Evolutionary conservation across 2,797 vertebrate species (phyloP), one percentile per base, ranked within the genome.

Genomic region (Decapterus maruadsi): DNA sequence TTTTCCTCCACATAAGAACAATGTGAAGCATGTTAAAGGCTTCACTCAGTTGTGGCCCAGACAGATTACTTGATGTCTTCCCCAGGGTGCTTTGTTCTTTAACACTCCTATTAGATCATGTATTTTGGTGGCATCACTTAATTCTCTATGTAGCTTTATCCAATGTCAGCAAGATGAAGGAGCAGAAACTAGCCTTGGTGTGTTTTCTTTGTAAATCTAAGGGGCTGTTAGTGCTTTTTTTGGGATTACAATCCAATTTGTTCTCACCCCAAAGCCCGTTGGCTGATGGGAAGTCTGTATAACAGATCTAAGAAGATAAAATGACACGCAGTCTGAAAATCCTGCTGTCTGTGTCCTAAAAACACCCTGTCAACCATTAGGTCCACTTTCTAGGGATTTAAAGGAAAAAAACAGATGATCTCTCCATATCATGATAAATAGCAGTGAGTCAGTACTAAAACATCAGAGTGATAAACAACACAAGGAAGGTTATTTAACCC

Each of bases 231-330:
- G 79, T 81, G 65, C 78, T 83, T 84, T 10, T 87, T 87, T 70
- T 13, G 63, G 72, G 77, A 90, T 88, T 87, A 90, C 71, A 86
- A 81, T 90, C 68, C 83, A 90, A 89, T 90, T 86, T 89, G 83
- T 83, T 81, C 69, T 36, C 63, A 71, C 75, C 53, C 61, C 46
- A n/a, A 31, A 68, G 77, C 74, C 80, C 53, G 20, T 0, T 4
- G 75, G 79, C 61, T 85, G 77, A 88, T 78, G 63, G 69, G 77
- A 85, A 71, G 77, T 69, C 78, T 79, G 56, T 31, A 70, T 68
- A 54, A 65, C 58, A 26, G 51, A 75, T 85, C 43, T 69, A 55
- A 86, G 68, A 83, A 84, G 84, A 88, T 87, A 68, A 87, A 78
- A 80, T 80, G 73, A 81, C 75, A 75, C 80, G 68, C 48, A 78